These are phyloP conservation scores for Frieseomelitta varia DNA, from an alignment of 1,140 invertebrate genomes.

Conservation along the genomic window DNA sequence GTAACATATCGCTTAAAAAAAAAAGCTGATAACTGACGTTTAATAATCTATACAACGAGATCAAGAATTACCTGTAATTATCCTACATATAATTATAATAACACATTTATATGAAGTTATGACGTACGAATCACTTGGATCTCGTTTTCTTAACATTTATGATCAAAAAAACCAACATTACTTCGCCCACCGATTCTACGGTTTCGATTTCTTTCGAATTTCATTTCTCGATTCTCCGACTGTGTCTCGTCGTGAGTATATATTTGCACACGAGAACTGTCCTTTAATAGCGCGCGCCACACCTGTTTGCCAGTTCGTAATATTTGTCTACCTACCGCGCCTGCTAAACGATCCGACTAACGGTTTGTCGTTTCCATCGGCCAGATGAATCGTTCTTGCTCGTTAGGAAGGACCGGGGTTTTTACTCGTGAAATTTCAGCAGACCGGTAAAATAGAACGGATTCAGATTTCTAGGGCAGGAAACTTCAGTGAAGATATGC, in stretches of 20 bases:
- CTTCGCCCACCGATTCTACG: no score
- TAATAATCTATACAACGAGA: no score
- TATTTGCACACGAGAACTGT: neutral
- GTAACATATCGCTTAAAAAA: no score
- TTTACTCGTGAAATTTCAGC: neutral
- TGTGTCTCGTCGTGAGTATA: neutral
- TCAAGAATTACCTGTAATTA: no score
- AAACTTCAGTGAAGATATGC: constrained; percentile 6
- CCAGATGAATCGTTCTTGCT: neutral
- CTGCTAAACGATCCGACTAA: neutral
- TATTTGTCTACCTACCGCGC: constrained; percentile 18
- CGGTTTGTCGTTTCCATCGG: neutral
- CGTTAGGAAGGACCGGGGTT: neutral
- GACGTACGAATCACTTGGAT: neutral
- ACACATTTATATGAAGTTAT: no score
- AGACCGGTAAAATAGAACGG: neutral
- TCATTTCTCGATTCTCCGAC: neutral
- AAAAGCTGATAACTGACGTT: no score
- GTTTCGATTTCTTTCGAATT: neutral
- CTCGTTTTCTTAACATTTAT: neutral
- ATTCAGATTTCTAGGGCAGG: neutral
- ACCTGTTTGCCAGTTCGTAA: constrained; percentile 29
- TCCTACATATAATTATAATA: no score
- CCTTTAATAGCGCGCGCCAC: constrained; percentile 29
- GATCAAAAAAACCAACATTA: neutral